These are phyloP conservation scores for Orchesella flavescens DNA, from an alignment of 2,888 invertebrate species.

Conservation along the genomic window DNA sequence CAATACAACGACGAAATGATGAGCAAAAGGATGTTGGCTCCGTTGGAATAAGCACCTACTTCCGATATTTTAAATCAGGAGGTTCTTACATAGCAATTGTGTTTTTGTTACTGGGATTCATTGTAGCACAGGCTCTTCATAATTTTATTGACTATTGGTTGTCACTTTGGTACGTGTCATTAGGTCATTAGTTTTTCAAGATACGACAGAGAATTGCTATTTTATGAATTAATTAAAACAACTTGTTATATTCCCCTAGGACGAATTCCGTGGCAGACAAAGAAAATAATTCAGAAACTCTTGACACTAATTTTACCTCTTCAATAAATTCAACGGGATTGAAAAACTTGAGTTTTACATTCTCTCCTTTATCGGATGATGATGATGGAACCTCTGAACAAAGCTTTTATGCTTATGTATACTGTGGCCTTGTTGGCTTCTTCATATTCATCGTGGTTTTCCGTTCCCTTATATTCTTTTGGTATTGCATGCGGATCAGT, in stretches of 20 bases:
- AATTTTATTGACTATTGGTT: slow-evolving; percentile 52
- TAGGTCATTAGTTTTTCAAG: no score
- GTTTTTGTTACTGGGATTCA: not conserved
- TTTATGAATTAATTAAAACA: no score
- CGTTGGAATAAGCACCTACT: slow-evolving; percentile 28
- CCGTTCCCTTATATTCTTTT: slow-evolving; percentile 44
- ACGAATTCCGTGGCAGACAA: not conserved
- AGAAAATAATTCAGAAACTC: not conserved
- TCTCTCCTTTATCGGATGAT: no score
- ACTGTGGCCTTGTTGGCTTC: slow-evolving; percentile 43
- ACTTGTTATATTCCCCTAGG: not conserved
- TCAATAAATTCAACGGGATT: no score
- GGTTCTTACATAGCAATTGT: slow-evolving; percentile 13
- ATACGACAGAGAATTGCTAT: no score
- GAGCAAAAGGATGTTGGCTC: slow-evolving; percentile 39
- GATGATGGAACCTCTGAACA: not conserved
- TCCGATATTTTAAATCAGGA: slow-evolving; percentile 40
- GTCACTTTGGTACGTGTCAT: not conserved
- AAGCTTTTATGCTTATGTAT: slow-evolving; percentile 47
- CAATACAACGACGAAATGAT: not conserved
- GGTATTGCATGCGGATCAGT: slow-evolving; percentile 57
- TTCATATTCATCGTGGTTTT: slow-evolving; percentile 25
- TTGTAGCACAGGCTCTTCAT: not conserved
- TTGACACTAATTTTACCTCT: no score
- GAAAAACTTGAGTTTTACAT: no score